These are phyloP conservation scores for Passer domesticus DNA, from an alignment of 2,113 vertebrate species.

Conservation along the genomic window DNA sequence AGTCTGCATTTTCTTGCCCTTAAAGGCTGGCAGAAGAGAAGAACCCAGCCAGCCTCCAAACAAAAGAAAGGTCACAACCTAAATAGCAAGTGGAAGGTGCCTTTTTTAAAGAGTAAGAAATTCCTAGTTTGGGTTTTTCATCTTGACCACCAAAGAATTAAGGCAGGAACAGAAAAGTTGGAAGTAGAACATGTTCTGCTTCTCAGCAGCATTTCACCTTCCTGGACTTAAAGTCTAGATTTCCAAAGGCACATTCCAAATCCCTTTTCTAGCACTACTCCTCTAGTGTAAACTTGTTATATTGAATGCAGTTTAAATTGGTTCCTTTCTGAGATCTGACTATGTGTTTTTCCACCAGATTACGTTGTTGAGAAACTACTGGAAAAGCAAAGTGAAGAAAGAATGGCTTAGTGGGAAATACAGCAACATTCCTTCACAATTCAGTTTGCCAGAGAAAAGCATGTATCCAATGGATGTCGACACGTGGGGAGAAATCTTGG, in stretches of 20 bases:
- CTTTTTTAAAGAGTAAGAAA: neutral
- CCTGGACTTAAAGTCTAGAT: neutral
- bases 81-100: neutral
- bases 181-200: neutral
- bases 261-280: neutral
- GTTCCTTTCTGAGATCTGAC: neutral
- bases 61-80: neutral
- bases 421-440: constrained; percentile 79
- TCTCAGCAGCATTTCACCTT: neutral
- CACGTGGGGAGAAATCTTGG: constrained; percentile 90
- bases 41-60: neutral
- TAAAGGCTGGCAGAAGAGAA: neutral
- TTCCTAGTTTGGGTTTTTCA: neutral
- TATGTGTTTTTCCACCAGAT: constrained; percentile 64
- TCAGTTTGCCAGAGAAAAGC: constrained; percentile 74
- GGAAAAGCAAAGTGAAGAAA: constrained; percentile 82
- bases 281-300: neutral
- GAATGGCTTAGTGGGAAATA: constrained; percentile 87
- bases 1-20: neutral
- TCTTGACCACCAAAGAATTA: neutral
- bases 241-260: neutral
- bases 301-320: neutral
- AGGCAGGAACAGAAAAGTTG: neutral
- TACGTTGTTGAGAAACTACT: constrained; percentile 84
- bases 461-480: constrained; percentile 85